Conservation (phyloP, 2,888 invertebrate species). For the Phania funesta region DNA sequence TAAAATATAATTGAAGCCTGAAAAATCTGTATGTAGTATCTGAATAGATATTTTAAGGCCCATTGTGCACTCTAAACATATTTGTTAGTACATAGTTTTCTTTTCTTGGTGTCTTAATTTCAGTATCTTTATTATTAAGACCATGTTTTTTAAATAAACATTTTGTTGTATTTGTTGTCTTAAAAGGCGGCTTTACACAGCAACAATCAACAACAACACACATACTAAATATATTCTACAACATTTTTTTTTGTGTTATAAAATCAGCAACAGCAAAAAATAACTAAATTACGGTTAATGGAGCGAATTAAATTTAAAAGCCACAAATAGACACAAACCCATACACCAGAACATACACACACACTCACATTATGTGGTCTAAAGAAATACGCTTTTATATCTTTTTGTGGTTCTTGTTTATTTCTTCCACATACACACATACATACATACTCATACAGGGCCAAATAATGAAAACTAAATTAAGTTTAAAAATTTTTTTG, state of each 20-base stretch:
- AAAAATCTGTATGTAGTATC: too few species aligned
- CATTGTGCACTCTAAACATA: constrained; percentile 26
- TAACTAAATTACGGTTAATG: constrained; percentile 78
- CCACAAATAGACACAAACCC: constrained; percentile 71
- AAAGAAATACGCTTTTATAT: constrained; percentile 39
- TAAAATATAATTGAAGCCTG: too few species aligned
- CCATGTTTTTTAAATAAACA: constrained; percentile 43
- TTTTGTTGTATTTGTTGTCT: constrained; percentile 15
- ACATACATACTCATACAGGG: neutral
- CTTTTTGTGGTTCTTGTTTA: neutral
- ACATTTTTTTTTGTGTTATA: constrained; percentile 34
- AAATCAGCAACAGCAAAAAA: constrained; percentile 61
- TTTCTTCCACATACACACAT: constrained; percentile 1
- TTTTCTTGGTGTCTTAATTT: constrained; percentile 25
- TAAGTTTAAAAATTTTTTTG: constrained; percentile 28
- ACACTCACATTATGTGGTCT: constrained; percentile 37
- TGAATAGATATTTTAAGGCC: neutral
- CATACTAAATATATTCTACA: constrained; percentile 47
- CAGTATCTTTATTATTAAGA: constrained; percentile 38
- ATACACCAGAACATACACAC: constrained; percentile 16
- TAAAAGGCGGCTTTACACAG: constrained; percentile 56
- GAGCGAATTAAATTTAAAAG: constrained; percentile 73
- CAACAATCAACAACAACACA: constrained; percentile 24
- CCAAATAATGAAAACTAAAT: constrained; percentile 35
- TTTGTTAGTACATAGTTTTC: constrained; percentile 4